Evolutionary conservation across 2,888 invertebrate genomes (phyloP), one percentile per base, ranked within the genome.

Genomic region (Thelaira solivaga): DNA sequence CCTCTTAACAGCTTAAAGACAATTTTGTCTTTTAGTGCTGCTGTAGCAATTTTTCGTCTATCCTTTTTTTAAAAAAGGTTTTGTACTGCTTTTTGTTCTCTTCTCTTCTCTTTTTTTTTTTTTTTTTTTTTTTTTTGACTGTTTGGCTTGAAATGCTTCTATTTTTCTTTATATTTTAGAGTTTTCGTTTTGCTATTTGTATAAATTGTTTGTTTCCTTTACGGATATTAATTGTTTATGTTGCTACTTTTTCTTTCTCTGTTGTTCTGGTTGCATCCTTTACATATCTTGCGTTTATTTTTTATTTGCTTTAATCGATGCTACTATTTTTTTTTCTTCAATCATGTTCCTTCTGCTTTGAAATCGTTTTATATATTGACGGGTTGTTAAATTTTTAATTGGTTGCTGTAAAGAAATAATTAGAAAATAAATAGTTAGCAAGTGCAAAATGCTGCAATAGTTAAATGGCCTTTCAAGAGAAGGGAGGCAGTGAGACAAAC

Each of bases 1-100:
- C 81, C 80, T 76, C 82, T 86, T 84, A 83, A 83, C 80, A 83
- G 82, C 84, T 84, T 85, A 83, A 85, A 18, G 47, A 49, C 82
- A 84, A 81, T 82, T 82, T 83, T 22, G 79, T 81, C 83, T 83
- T 84, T n/a, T 85, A 80, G 81, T 57, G 31, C 47, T 47, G 22
- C 8, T 36, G 22, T 20, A 59, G 61, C 79, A 24, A 61, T n/a
- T 26, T n/a, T 36, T 18, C 18, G 39, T 10, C 34, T 69, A 59
- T 39, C 26, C 16, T 71, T 20, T 49, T 24, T 18, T 36, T n/a
- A n/a, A n/a, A n/a, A n/a, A n/a, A 18, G 41, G 36, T 79, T 72
- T 53, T 72, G 65, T 36, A 39, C 57, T 57, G 34, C 4, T 68
- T 72, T 45, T 73, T 79, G 76, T 4, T 18, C 31, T 36, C 51